A percentile compares a stretch with the other conserved stretches of the same genome.
These are phyloP conservation scores for Tetraneura akinire DNA, from an alignment of 1,140 invertebrate species.

Conservation along the genomic window DNA sequence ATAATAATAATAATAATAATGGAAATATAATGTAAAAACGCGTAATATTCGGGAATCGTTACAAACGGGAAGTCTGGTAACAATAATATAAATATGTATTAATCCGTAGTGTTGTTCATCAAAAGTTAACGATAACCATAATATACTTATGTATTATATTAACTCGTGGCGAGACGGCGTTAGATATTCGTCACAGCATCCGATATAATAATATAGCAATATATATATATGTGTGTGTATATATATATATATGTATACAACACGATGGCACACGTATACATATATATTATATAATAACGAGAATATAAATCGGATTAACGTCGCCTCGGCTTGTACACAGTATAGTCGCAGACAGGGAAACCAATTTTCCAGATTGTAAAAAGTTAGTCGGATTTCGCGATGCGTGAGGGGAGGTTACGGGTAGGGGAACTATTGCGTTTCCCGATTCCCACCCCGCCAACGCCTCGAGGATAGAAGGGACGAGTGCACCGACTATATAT, in stretches of 20 bases:
- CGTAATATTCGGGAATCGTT: too few species aligned
- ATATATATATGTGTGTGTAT: too few species aligned
- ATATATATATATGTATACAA: too few species aligned
- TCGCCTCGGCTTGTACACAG: neutral
- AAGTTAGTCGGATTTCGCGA: constrained; percentile 23
- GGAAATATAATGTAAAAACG: too few species aligned
- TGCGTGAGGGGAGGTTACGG: neutral
- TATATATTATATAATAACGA: too few species aligned
- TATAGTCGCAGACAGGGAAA: constrained; percentile 7
- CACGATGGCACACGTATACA: neutral
- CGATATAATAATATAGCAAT: too few species aligned
- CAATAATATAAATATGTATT: too few species aligned
- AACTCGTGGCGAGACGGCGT: too few species aligned
- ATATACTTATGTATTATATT: too few species aligned
- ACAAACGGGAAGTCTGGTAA: too few species aligned
- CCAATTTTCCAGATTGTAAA: constrained; percentile 48
- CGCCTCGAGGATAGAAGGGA: neutral
- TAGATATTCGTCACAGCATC: too few species aligned
- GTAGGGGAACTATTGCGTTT: neutral
- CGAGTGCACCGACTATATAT: neutral
- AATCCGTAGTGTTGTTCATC: constrained; percentile 7
- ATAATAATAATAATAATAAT: too few species aligned
- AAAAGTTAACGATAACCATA: neutral
- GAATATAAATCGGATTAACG: constrained; percentile 40
- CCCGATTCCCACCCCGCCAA: neutral